Conservation (phyloP, 2,888 invertebrate genomes). For the Proisotoma minuta region DNA sequence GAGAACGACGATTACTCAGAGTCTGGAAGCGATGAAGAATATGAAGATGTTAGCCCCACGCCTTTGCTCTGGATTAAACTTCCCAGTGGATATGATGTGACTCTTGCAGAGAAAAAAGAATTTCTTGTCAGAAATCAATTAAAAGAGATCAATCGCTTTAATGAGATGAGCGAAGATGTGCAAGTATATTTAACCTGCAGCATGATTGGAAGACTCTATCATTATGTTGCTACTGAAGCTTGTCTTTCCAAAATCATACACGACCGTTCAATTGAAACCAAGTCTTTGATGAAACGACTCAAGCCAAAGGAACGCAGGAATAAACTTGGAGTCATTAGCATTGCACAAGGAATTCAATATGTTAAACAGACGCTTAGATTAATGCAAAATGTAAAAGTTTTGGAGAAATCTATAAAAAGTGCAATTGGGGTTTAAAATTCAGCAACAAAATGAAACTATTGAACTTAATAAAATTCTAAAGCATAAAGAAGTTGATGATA, state of each 20-base stretch:
- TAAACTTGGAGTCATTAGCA: conserved; percentile 3
- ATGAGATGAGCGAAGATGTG: conserved; percentile 12
- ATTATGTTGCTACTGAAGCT: conserved; percentile 13
- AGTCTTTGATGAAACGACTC: conserved; percentile 27
- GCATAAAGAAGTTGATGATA: no score
- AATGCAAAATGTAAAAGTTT: conserved; percentile 18
- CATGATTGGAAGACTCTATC: conserved; percentile 13
- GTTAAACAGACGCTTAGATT: conserved; percentile 20
- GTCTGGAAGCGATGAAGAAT: conserved; percentile 5
- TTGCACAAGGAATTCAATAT: conserved; percentile 15
- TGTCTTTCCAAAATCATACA: conserved; percentile 13
- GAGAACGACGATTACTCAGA: not conserved
- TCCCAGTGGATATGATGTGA: conserved; percentile 19
- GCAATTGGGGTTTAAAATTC: no score
- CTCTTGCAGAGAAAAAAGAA: conserved; percentile 8
- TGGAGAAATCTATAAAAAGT: conserved; percentile 9
- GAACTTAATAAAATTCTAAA: conserved; percentile 19
- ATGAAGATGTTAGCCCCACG: no score
- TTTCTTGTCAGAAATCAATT: conserved; percentile 7
- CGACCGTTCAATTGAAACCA: conserved; percentile 14
- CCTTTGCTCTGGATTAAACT: conserved; percentile 22
- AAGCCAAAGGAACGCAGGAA: conserved; percentile 20
- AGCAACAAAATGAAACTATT: not conserved
- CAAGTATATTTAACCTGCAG: conserved; percentile 11
- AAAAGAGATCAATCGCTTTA: not conserved